Conservation (phyloP, 2,888 invertebrate genomes). For the Koerneria pararmatus region DNA sequence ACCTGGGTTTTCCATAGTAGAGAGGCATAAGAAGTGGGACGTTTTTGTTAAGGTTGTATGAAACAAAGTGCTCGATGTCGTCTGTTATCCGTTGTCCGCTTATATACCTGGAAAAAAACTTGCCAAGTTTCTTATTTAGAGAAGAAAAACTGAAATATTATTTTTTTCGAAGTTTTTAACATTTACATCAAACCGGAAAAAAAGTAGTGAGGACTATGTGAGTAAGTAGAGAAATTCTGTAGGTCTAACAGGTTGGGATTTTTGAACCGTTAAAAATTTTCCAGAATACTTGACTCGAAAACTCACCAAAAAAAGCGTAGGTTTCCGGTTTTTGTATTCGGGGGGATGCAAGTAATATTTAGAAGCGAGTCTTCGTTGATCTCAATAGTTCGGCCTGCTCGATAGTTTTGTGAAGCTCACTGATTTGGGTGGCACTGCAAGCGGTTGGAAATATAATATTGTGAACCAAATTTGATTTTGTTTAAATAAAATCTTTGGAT, state of each 20-base stretch:
- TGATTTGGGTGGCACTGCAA: conserved; percentile 48
- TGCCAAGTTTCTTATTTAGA: no score
- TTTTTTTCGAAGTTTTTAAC: background rate
- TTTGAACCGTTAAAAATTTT: no score
- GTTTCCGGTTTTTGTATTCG: conserved; percentile 52
- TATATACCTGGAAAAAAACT: conserved; percentile 39
- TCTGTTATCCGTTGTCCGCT: conserved; percentile 47
- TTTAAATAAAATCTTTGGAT: no score
- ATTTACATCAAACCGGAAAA: background rate
- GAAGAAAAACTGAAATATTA: no score
- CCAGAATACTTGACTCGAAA: no score
- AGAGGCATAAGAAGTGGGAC: conserved; percentile 35
- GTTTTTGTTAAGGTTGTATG: conserved; percentile 47
- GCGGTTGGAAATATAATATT: no score
- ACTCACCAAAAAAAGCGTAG: conserved; percentile 46
- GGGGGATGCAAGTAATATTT: conserved; percentile 52
- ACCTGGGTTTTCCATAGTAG: conserved; percentile 39
- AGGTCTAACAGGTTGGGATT: no score
- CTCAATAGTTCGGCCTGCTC: conserved; percentile 40
- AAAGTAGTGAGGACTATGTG: background rate
- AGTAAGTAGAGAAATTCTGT: background rate
- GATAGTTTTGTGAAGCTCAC: conserved; percentile 48
- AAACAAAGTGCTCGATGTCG: conserved; percentile 32
- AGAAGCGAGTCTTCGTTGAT: conserved; percentile 50
- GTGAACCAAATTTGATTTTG: no score